Base-by-base conservation (phyloP, 2,113 vertebrate genomes). In the Gulo gulo region DNA sequence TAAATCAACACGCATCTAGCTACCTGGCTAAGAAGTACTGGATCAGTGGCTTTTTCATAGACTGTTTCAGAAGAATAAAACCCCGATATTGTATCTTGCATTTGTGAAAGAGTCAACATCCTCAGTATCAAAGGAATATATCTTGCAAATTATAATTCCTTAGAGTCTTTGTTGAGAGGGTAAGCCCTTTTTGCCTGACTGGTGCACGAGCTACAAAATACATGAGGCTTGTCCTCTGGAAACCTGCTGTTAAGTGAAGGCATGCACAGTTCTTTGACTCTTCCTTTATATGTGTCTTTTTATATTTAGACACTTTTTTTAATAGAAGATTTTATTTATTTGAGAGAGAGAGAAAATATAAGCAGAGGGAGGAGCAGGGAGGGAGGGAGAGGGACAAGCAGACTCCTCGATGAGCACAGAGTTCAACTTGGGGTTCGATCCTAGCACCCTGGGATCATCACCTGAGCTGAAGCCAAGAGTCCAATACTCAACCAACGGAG, bases 1-100 rank as follows among this genome's bases (percentile, higher is more conserved):
- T 87, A 96, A 97, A 97, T 96, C 73, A 69, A 47, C n/a, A 42
- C 2, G 18, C 79, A 81, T 21, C 24, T 16, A 59, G 52, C 84
- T 91, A 69, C 74, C 45, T 88, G 93, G 57, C 67, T 91, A 55
- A 86, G 86, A 31, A 93, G n/a, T 52, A 21, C 34, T 82, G 74
- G 65, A 52, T 83, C 39, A 3, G 76, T 80, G 34, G 42, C 69
- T 50, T 88, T 91, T 73, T 87, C 42, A n/a, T 16, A 73, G 71
- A 29, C n/a, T 16, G 29, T 67, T 85, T 42, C 11, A 87, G 74
- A 57, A 85, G 67, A 26, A 63, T 34, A 83, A 67, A 50, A 7
- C 21, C 47, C 12, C 20, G 47, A 36, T 5, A 24, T 31, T 76
- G 1, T 65, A 39, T 76, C 50, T 55, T 91, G 78, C n/a, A 29